A percentile compares a stretch with the other conserved stretches of the same genome.
phyloP scores from a whole-genome alignment of 2,113 vertebrate species.

The Nipponia nippon region DNA sequence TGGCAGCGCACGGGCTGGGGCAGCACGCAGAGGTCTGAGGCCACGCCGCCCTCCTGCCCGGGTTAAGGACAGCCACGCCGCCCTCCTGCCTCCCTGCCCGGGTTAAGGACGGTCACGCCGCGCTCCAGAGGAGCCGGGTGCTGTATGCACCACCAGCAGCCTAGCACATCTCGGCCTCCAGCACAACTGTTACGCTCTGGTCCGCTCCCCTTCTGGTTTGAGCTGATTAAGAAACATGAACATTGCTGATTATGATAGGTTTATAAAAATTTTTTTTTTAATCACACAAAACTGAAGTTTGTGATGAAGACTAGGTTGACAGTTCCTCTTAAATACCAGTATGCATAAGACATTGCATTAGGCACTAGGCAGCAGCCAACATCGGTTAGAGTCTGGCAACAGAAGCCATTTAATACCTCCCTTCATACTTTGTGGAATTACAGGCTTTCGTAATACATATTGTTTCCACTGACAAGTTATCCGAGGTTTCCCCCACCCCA shows the following conservation, averaged over 20 bases:
- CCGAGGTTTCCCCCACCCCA: conserved; percentile 11
- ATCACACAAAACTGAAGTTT: conserved; percentile 66
- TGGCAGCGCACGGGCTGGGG: too few relatives aligned
- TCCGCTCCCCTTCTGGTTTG: neutral
- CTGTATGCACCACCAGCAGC: neutral
- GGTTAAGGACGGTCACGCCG: neutral
- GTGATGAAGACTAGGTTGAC: conserved; percentile 58
- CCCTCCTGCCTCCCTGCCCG: neutral
- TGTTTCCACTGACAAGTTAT: neutral
- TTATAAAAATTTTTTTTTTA: conserved; percentile 63
- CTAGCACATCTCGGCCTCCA: neutral
- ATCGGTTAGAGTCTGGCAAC: conserved; percentile 55
- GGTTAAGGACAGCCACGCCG: neutral
- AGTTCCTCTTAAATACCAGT: conserved; percentile 61
- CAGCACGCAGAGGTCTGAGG: neutral
- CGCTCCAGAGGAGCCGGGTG: fast-evolving
- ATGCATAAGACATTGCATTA: conserved; percentile 61
- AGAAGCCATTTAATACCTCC: conserved; percentile 69
- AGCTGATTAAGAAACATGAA: conserved; percentile 37
- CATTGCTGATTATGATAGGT: neutral
- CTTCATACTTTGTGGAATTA: conserved; percentile 80
- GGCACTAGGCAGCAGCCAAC: conserved; percentile 59
- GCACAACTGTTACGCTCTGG: neutral
- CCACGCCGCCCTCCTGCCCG: neutral
- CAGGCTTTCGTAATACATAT: conserved; percentile 61